phyloP scores from a whole-genome alignment of 2,797 vertebrate species.

The Danio choprae region DNA sequence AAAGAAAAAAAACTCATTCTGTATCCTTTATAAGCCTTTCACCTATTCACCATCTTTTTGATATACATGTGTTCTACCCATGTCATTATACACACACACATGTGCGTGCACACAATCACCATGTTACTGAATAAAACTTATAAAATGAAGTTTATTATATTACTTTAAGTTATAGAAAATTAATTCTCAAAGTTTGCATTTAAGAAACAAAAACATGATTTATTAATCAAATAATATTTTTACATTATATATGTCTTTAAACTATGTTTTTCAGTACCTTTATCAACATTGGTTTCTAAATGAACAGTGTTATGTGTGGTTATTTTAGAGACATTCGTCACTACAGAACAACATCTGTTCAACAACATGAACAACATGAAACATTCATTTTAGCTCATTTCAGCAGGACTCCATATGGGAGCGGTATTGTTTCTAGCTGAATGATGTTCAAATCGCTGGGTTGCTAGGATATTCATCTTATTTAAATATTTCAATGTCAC shows the following conservation, averaged over 20 bases:
- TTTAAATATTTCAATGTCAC: conserved; percentile 58
- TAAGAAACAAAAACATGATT: too few relatives aligned
- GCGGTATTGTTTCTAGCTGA: conserved; percentile 59
- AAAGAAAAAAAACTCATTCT: too few relatives aligned
- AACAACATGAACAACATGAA: conserved; percentile 49
- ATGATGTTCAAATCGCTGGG: conserved; percentile 54
- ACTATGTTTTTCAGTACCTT: background rate
- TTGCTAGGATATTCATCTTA: conserved; percentile 65
- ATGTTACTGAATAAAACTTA: too few relatives aligned
- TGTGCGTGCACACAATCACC: too few relatives aligned
- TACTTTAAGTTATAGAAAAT: too few relatives aligned
- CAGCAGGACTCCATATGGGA: conserved; percentile 63
- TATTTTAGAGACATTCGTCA: conserved; percentile 47
- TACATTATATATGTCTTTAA: background rate
- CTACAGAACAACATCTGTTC: conserved; percentile 51
- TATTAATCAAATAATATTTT: background rate
- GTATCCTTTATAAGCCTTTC: too few relatives aligned
- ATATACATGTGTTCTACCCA: too few relatives aligned
- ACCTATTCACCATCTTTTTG: too few relatives aligned
- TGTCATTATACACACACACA: too few relatives aligned
- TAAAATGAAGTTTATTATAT: too few relatives aligned
- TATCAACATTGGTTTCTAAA: conserved; percentile 18
- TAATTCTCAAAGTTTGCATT: too few relatives aligned
- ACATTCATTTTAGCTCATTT: conserved; percentile 68
- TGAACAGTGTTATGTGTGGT: conserved; percentile 50